Percentiles rank a stretch among this genome's conserved stretches.
These are phyloP conservation scores for Oreortyx pictus DNA, from an alignment of 2,797 vertebrate species.

Conservation along the genomic window DNA sequence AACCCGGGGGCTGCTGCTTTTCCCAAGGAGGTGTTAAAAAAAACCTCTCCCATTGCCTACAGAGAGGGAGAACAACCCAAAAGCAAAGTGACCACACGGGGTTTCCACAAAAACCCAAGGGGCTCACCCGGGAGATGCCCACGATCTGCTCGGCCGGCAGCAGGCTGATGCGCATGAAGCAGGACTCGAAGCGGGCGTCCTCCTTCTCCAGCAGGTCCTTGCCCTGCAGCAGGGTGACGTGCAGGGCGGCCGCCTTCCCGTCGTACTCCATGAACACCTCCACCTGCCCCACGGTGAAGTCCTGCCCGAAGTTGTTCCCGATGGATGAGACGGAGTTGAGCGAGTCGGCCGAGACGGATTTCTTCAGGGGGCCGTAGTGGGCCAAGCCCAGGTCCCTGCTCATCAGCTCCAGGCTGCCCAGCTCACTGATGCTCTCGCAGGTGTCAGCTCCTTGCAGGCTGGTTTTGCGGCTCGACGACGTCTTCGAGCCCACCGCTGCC, in stretches of 20 bases:
- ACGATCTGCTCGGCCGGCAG: constrained; percentile 91
- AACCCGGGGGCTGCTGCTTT: background rate
- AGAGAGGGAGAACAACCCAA: background rate
- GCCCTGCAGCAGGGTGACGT: constrained; percentile 92
- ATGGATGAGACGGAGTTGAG: constrained; percentile 96
- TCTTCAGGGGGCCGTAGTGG: constrained; percentile 84
- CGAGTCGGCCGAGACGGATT: constrained; percentile 93
- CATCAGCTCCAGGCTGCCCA: constrained; percentile 95
- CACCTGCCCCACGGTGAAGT: constrained; percentile 93
- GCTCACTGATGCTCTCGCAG: constrained; percentile 88
- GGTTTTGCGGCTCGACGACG: constrained; percentile 81
- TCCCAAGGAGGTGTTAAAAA: background rate
- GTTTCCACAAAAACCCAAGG: accelerated
- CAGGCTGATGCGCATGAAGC: constrained; percentile 92
- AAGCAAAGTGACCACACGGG: accelerated
- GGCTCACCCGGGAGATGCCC: constrained; percentile 90
- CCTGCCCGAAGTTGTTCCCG: constrained; percentile 95
- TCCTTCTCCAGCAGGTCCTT: constrained; percentile 97
- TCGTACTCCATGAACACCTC: constrained; percentile 93
- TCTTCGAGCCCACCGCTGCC: constrained; percentile 76
- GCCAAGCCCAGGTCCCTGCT: constrained; percentile 86
- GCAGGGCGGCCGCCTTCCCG: constrained; percentile 77
- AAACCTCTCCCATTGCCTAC: accelerated
- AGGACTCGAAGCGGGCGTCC: constrained; percentile 91
- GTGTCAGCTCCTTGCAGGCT: constrained; percentile 89